Conservation (phyloP, 2,113 vertebrate genomes). For the Xyrauchen texanus region DNA sequence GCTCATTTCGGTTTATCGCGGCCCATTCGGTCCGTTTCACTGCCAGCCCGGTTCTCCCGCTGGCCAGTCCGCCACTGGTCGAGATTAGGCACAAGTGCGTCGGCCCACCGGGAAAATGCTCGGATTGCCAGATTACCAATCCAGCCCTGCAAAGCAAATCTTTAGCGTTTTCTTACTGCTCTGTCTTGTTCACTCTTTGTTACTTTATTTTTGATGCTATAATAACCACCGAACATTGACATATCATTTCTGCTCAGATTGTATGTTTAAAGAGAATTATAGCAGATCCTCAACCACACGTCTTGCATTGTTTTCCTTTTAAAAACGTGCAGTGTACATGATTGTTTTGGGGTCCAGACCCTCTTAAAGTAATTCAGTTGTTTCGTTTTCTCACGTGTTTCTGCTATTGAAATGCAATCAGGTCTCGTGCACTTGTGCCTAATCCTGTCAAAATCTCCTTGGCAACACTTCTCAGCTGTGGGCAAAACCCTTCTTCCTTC, state of each 20-base stretch:
- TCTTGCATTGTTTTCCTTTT: slow-evolving; percentile 11
- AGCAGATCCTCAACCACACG: neutral
- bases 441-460: slow-evolving; percentile 81
- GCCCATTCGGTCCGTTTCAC: no score
- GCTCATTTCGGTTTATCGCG: no score
- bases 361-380: slow-evolving; percentile 64
- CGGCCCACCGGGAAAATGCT: no score
- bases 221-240: no score
- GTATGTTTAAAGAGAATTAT: neutral
- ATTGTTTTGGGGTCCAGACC: slow-evolving; percentile 42
- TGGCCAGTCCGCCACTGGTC: no score
- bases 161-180: slow-evolving; percentile 40
- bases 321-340: slow-evolving; percentile 31
- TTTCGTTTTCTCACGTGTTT: slow-evolving; percentile 80
- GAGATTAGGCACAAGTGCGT: no score
- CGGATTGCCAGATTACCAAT: no score
- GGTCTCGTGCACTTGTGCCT: slow-evolving; percentile 79
- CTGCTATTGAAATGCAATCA: slow-evolving; percentile 73
- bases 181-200: neutral
- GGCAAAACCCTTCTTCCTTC: slow-evolving; percentile 43
- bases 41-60: no score
- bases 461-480: slow-evolving; percentile 71
- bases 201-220: neutral
- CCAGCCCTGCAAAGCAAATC: slow-evolving; percentile 70
- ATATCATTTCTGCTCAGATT: slow-evolving; percentile 6